Percentiles rank a stretch among this genome's conserved stretches.
Conservation (phyloP, 2,888 invertebrate species). For the Macrophya annulata region DNA sequence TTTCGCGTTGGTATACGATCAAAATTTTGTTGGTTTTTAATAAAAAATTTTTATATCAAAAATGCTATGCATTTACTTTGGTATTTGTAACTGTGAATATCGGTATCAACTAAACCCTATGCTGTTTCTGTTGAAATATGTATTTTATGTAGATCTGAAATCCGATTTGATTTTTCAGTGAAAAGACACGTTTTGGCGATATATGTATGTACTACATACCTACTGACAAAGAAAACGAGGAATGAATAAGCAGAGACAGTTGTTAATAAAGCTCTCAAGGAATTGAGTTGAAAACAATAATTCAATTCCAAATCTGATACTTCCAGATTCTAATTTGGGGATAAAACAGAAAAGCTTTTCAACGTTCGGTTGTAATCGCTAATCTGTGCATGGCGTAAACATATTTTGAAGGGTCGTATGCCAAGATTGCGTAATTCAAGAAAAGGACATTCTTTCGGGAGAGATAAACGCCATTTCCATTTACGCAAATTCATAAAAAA, state of each 20-base stretch:
- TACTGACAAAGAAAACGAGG: conserved; percentile 9
- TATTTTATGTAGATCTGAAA: neutral
- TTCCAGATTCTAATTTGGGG: neutral
- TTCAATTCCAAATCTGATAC: neutral
- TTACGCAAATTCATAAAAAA: neutral
- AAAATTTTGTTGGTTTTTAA: neutral
- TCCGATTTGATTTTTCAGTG: neutral
- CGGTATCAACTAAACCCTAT: neutral
- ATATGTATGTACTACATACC: too few species aligned
- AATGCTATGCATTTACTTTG: neutral
- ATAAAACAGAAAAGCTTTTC: conserved; percentile 4
- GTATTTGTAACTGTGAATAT: neutral
- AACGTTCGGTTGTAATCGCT: neutral
- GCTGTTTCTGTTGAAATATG: neutral
- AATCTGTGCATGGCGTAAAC: neutral
- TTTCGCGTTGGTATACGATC: neutral
- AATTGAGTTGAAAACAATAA: conserved; percentile 30
- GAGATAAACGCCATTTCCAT: neutral
- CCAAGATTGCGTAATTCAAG: too few species aligned
- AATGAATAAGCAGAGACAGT: neutral
- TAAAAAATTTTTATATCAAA: too few species aligned
- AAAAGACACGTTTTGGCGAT: neutral
- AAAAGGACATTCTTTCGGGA: neutral
- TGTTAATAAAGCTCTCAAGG: conserved; percentile 1
- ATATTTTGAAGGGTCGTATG: neutral